Evolutionary conservation across 2,888 invertebrate genomes (phyloP).

Genomic region (Eurois occulta): DNA sequence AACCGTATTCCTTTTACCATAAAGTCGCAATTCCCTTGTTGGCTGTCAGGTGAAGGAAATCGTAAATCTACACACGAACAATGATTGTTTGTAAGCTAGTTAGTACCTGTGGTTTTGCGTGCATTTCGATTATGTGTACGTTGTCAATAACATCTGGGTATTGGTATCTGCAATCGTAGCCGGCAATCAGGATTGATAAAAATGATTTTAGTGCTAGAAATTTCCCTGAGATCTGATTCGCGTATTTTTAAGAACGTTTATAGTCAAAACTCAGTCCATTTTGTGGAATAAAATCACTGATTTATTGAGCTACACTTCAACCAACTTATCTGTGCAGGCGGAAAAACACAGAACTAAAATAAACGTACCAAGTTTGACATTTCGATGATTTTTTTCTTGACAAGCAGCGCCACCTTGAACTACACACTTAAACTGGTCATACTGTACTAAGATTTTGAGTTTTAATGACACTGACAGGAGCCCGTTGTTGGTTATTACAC

Average conservation of each 20-base stretch:
- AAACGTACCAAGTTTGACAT: no score
- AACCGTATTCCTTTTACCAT: rapidly evolving
- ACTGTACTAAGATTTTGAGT: no score
- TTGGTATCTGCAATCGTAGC: conserved; percentile 7
- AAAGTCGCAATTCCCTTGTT: conserved; percentile 14
- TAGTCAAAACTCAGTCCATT: not conserved
- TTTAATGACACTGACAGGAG: no score
- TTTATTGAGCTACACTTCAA: not conserved
- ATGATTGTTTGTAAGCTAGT: conserved; percentile 58
- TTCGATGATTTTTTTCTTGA: no score
- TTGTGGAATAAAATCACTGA: not conserved
- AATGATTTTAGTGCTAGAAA: not conserved
- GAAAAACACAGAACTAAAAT: not conserved
- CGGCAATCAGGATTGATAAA: conserved; percentile 19
- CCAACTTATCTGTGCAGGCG: not conserved
- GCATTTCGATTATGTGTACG: conserved; percentile 36
- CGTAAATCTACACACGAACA: conserved; percentile 20
- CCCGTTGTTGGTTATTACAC: no score
- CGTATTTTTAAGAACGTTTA: not conserved
- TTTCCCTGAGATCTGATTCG: not conserved
- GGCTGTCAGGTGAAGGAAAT: not conserved
- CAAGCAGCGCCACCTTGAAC: no score
- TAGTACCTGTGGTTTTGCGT: conserved; percentile 49
- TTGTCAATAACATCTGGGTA: conserved; percentile 41
- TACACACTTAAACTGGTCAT: no score